phyloP scores from a whole-genome alignment of 2,797 vertebrate species.

The Lycodopsis pacificus region DNA sequence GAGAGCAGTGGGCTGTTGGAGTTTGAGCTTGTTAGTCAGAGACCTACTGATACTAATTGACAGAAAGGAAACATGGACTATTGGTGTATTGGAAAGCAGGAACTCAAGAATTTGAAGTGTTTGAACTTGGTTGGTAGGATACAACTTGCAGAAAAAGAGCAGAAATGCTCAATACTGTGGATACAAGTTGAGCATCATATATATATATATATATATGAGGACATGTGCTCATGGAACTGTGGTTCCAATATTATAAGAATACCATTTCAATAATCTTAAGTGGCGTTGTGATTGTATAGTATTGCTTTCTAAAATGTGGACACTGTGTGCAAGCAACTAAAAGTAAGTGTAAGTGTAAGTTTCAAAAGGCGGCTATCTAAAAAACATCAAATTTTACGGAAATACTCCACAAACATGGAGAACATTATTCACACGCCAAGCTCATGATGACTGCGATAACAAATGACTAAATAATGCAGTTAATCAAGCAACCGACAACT shows the following conservation, averaged over 20 bases:
- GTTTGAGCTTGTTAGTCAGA: conserved; percentile 56
- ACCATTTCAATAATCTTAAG: neutral
- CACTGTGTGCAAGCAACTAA: neutral
- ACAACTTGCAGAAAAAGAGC: neutral
- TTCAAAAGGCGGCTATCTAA: neutral
- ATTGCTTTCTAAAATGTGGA: neutral
- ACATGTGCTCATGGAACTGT: neutral
- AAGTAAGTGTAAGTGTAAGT: neutral
- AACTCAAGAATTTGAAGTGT: neutral
- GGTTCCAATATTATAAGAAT: neutral
- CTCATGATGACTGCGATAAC: neutral
- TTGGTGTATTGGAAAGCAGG: neutral
- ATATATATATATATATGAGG: neutral
- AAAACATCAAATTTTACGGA: neutral
- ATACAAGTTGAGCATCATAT: neutral
- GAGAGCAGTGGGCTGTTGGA: conserved; percentile 26
- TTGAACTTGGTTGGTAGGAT: neutral
- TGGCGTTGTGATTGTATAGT: neutral
- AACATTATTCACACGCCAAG: neutral
- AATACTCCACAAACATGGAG: neutral
- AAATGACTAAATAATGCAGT: conserved; percentile 30
- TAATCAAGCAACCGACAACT: conserved; percentile 19
- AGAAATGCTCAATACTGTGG: neutral
- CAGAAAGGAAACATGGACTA: conserved; percentile 25
- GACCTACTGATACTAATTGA: conserved; percentile 42